Conservation (phyloP, 2,888 invertebrate species). For the Hymenopus coronatus region DNA sequence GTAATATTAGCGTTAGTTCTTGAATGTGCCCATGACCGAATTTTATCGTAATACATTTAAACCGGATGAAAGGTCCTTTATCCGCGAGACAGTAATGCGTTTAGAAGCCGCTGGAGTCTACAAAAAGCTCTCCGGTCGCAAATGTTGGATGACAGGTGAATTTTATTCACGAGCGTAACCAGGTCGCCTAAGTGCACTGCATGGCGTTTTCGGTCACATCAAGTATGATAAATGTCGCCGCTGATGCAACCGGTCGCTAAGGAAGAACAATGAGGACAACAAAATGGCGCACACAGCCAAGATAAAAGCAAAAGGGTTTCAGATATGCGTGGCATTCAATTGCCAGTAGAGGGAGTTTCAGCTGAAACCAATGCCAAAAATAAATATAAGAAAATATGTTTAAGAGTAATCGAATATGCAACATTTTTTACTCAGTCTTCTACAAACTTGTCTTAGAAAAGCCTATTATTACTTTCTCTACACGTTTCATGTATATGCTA, state of each 20-base stretch:
- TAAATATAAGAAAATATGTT: too few relatives aligned
- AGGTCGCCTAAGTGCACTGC: background rate
- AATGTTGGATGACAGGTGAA: background rate
- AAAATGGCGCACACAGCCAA: too few relatives aligned
- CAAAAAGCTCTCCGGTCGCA: background rate
- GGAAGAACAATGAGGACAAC: background rate
- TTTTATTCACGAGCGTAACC: background rate
- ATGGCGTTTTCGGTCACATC: background rate
- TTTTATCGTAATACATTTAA: background rate
- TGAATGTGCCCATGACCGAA: background rate
- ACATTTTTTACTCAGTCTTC: too few relatives aligned
- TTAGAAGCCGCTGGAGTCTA: background rate
- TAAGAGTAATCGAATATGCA: too few relatives aligned
- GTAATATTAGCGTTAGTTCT: too few relatives aligned
- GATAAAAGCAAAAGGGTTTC: too few relatives aligned
- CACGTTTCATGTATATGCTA: too few relatives aligned
- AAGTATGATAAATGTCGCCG: background rate
- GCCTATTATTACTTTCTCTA: too few relatives aligned
- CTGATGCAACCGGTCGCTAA: background rate
- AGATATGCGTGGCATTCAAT: too few relatives aligned
- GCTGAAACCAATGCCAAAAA: too few relatives aligned
- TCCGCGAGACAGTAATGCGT: background rate
- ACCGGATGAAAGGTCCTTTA: background rate
- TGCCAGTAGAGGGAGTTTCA: too few relatives aligned
- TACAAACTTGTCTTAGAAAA: too few relatives aligned